Percentiles rank a stretch among this genome's conserved stretches.
These are phyloP conservation scores for Petaurus breviceps DNA, from an alignment of 2,113 vertebrate genomes.

Conservation along the genomic window DNA sequence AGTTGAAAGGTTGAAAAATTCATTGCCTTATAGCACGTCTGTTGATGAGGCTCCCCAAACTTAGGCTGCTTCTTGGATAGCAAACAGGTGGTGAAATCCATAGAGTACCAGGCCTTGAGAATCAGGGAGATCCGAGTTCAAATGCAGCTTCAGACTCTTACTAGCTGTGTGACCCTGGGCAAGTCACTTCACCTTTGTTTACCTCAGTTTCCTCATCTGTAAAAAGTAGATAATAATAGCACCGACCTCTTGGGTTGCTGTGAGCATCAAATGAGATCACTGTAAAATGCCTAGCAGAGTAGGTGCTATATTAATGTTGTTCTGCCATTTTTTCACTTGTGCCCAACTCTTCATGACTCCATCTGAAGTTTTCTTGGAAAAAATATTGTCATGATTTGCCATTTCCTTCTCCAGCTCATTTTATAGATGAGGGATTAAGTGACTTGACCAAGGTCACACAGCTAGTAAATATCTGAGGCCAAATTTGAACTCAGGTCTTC, in stretches of 20 bases:
- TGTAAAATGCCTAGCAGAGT: too few relatives aligned
- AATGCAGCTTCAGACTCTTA: neutral
- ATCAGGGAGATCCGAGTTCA: neutral
- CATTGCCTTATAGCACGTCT: neutral
- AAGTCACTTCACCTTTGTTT: too few relatives aligned
- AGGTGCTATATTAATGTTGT: too few relatives aligned
- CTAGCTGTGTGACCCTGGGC: too few relatives aligned
- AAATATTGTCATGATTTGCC: too few relatives aligned
- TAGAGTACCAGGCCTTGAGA: neutral
- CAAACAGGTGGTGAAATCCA: neutral
- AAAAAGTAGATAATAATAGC: too few relatives aligned
- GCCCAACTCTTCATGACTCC: too few relatives aligned
- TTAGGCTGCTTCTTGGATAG: neutral
- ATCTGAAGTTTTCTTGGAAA: too few relatives aligned
- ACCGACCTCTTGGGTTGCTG: too few relatives aligned
- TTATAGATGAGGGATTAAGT: neutral
- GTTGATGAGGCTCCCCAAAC: neutral
- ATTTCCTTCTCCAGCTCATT: neutral
- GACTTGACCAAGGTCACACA: neutral
- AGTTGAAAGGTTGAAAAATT: neutral
- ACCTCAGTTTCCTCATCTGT: too few relatives aligned
- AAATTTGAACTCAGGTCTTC: neutral
- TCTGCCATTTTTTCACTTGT: too few relatives aligned
- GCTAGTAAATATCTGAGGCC: neutral
- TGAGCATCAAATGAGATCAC: too few relatives aligned